Conservation (phyloP, 1,140 invertebrate species). For the Saxidomus purpurata region DNA sequence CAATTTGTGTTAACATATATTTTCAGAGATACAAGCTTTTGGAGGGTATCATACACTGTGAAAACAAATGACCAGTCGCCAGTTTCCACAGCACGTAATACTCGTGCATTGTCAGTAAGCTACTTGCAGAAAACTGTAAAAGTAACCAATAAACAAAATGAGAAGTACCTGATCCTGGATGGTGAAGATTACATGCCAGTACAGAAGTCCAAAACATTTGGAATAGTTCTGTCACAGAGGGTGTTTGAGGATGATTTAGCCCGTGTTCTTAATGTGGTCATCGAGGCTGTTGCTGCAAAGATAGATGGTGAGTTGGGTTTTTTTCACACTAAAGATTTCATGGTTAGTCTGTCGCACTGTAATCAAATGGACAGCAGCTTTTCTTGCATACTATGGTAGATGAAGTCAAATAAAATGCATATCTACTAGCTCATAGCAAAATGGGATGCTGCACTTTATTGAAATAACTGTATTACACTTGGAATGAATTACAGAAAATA, state of each 20-base stretch:
- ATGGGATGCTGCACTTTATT: too few species aligned
- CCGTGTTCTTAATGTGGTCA: not conserved
- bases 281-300: not conserved
- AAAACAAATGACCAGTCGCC: not conserved
- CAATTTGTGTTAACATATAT: too few species aligned
- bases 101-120: not conserved
- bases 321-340: too few species aligned
- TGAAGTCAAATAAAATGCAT: too few species aligned
- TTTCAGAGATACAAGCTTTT: not conserved
- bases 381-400: too few species aligned
- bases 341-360: too few species aligned
- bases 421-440: too few species aligned
- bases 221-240: conserved; percentile 31
- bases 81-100: conserved; percentile 37
- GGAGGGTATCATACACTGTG: conserved; percentile 33
- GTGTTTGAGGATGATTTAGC: conserved; percentile 30
- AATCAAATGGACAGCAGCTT: too few species aligned
- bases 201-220: conserved; percentile 36
- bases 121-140: not conserved
- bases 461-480: too few species aligned
- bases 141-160: conserved; percentile 1
- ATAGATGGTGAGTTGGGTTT: conserved; percentile 26
- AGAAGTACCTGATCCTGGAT: not conserved
- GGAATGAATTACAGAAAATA: too few species aligned
- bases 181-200: not conserved